phyloP scores from a whole-genome alignment of 1,140 invertebrate species.

The Ostrea denselamellosa region DNA sequence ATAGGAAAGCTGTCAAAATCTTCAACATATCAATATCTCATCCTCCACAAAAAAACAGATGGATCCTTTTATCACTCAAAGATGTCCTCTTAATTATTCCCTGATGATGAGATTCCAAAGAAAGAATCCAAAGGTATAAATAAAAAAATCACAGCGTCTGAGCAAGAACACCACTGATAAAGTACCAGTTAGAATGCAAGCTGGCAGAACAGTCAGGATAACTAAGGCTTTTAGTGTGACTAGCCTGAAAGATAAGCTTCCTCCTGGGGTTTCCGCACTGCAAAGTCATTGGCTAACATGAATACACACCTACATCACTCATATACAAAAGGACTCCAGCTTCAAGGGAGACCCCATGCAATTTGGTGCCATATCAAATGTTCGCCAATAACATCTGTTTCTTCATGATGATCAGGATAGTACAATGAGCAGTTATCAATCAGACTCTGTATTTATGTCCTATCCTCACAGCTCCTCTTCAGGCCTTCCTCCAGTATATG shows the following conservation, averaged over 20 bases:
- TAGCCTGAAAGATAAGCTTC: slow-evolving; percentile 29
- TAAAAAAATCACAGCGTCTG: slow-evolving; percentile 3
- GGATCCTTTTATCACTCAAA: slow-evolving; percentile 9
- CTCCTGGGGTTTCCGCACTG: slow-evolving; percentile 21
- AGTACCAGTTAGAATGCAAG: slow-evolving; percentile 14
- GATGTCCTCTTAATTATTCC: slow-evolving; percentile 5
- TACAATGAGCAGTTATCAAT: neutral
- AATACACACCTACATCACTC: slow-evolving; percentile 16
- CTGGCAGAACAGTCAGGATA: neutral
- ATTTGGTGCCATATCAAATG: neutral
- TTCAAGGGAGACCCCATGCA: neutral
- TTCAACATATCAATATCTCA: neutral
- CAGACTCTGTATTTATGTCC: neutral
- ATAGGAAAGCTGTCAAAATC: neutral
- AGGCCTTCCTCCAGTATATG: neutral
- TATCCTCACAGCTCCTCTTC: neutral
- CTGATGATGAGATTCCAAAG: neutral
- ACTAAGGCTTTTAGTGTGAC: slow-evolving; percentile 28
- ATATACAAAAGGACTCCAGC: neutral
- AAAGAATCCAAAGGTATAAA: neutral
- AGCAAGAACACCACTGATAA: slow-evolving; percentile 4
- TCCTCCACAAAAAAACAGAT: slow-evolving; percentile 11
- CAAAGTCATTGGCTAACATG: slow-evolving; percentile 20
- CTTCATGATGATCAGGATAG: neutral
- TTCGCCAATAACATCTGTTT: slow-evolving; percentile 32